phyloP scores from a whole-genome alignment of 2,888 invertebrate genomes.

The Eupithecia pulchellata region DNA sequence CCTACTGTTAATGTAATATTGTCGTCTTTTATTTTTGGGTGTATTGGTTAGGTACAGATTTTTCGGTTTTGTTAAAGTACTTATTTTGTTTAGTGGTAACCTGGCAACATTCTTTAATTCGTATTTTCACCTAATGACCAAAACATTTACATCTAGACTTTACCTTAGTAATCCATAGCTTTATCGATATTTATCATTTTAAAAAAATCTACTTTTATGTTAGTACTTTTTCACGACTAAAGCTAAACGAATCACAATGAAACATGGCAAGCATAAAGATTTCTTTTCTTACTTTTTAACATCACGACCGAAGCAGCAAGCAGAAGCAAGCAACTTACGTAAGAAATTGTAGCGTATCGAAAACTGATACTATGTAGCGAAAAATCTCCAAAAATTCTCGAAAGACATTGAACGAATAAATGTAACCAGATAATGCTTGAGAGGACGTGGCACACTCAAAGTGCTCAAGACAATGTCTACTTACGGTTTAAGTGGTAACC shows the following conservation, averaged over 20 bases:
- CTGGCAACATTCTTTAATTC: not conserved
- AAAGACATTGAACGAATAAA: conserved; percentile 38
- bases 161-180: too few species aligned
- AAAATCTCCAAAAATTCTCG: conserved; percentile 19
- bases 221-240: not conserved
- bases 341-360: not conserved
- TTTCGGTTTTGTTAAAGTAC: too few species aligned
- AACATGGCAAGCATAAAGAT: not conserved
- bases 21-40: too few species aligned
- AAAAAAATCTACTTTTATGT: too few species aligned
- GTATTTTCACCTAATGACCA: not conserved
- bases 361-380: not conserved
- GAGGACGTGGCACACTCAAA: conserved; percentile 41
- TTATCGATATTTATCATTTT: too few species aligned
- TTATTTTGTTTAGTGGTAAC: too few species aligned
- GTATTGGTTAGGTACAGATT: too few species aligned
- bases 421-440: conserved; percentile 39
- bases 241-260: not conserved
- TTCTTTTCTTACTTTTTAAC: too few species aligned
- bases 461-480: conserved; percentile 50
- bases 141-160: too few species aligned
- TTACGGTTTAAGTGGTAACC: conserved; percentile 34
- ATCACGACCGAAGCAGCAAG: not conserved
- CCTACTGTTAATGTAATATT: too few species aligned
- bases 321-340: not conserved